phyloP scores from a whole-genome alignment of 2,113 vertebrate species.

The Oceanites oceanicus region DNA sequence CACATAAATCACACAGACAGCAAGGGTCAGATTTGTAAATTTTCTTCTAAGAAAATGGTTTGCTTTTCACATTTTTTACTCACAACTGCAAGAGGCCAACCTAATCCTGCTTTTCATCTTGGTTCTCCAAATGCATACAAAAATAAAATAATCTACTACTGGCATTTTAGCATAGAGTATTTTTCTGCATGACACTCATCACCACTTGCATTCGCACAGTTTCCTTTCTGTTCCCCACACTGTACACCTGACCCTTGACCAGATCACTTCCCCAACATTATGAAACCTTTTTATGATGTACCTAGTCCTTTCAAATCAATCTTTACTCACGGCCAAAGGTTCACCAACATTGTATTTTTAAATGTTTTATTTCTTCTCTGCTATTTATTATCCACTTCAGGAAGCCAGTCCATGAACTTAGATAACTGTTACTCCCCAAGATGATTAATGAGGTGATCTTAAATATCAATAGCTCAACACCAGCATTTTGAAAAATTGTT shows the following conservation, averaged over 20 bases:
- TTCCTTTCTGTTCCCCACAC: neutral
- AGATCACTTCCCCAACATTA: neutral
- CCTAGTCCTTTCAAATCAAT: neutral
- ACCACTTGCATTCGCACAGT: neutral
- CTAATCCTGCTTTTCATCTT: neutral
- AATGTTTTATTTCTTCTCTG: neutral
- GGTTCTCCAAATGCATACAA: neutral
- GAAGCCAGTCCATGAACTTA: slow-evolving; percentile 48
- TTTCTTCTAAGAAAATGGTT: neutral
- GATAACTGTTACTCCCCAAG: slow-evolving; percentile 63
- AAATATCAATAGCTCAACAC: slow-evolving; percentile 64
- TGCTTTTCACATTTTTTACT: neutral
- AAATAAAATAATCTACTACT: neutral
- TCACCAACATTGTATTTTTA: neutral
- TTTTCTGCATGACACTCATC: neutral
- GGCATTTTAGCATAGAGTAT: neutral
- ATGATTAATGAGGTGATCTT: slow-evolving; percentile 74
- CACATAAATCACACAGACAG: neutral
- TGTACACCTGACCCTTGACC: neutral
- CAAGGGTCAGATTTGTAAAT: neutral
- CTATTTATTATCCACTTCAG: slow-evolving; percentile 48
- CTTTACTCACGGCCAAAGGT: neutral
- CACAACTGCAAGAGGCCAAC: neutral
- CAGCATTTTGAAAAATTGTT: slow-evolving; percentile 63
- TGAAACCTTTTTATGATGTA: neutral